Evolutionary conservation across 1,140 invertebrate species (phyloP).

Genomic region (Mamestra configurata): DNA sequence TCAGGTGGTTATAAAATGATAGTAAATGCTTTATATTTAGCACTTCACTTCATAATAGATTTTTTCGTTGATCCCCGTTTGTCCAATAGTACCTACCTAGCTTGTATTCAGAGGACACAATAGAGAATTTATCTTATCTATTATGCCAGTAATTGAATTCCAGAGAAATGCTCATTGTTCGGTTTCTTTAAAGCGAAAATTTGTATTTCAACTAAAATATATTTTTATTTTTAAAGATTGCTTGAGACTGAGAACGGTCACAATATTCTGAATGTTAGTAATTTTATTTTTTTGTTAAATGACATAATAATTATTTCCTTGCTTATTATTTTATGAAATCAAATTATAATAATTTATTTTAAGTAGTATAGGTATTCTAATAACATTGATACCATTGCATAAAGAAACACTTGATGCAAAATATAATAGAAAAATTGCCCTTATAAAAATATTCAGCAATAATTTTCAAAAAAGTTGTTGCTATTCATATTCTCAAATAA

Average conservation of each 20-base stretch:
- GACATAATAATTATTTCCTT: not conserved
- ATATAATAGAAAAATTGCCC: not conserved
- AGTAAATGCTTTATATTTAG: not conserved
- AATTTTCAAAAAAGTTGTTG: not conserved
- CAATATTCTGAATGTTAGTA: not conserved
- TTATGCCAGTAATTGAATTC: constrained; percentile 10
- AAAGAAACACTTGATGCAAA: not conserved
- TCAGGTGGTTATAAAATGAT: not conserved
- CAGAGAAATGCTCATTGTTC: constrained; percentile 8
- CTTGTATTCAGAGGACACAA: constrained; percentile 2
- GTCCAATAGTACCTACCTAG: not conserved
- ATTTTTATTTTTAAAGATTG: not conserved
- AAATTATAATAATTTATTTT: not conserved
- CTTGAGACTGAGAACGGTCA: not conserved
- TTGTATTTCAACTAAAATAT: not conserved
- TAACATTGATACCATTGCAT: not conserved
- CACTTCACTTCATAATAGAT: not conserved
- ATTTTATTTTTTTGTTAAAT: too few species aligned
- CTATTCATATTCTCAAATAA: not conserved
- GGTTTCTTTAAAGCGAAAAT: not conserved
- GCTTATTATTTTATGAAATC: not conserved
- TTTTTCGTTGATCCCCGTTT: not conserved
- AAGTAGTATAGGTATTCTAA: not conserved
- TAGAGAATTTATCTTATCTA: constrained; percentile 1
- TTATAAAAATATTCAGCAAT: constrained; percentile 15